A percentile compares a stretch with the other conserved stretches of the same genome.
Conservation (phyloP, 2,113 vertebrate genomes). For the Phodopus roborovskii region DNA sequence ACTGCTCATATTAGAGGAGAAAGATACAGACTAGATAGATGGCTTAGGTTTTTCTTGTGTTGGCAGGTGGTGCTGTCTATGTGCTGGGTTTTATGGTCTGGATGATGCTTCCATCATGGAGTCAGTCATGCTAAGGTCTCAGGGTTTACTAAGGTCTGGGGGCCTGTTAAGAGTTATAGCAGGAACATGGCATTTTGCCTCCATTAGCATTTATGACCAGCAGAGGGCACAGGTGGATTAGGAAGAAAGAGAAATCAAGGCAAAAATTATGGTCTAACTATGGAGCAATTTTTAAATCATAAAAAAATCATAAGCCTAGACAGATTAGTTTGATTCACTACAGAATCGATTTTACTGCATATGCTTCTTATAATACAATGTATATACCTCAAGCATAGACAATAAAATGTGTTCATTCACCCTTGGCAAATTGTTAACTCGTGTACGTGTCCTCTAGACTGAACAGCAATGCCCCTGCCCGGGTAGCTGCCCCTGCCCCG, state of each 20-base stretch:
- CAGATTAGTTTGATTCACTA: background rate
- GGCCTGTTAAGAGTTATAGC: background rate
- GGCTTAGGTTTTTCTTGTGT: background rate
- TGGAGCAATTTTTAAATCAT: background rate
- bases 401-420: background rate
- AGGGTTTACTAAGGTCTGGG: background rate
- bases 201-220: constrained; percentile 51
- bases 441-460: background rate
- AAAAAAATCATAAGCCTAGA: background rate
- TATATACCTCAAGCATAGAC: background rate
- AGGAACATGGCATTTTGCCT: background rate
- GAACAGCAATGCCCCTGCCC: background rate
- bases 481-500: background rate
- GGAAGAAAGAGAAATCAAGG: constrained; percentile 33
- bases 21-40: background rate
- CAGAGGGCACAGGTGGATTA: constrained; percentile 71
- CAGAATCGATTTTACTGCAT: background rate
- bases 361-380: background rate
- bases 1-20: background rate
- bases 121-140: background rate
- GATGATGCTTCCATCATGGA: background rate
- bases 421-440: background rate
- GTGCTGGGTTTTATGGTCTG: background rate
- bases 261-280: background rate
- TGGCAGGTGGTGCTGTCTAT: background rate